These are phyloP conservation scores for Cerceris rybyensis DNA, from an alignment of 2,888 invertebrate genomes.

Conservation along the genomic window DNA sequence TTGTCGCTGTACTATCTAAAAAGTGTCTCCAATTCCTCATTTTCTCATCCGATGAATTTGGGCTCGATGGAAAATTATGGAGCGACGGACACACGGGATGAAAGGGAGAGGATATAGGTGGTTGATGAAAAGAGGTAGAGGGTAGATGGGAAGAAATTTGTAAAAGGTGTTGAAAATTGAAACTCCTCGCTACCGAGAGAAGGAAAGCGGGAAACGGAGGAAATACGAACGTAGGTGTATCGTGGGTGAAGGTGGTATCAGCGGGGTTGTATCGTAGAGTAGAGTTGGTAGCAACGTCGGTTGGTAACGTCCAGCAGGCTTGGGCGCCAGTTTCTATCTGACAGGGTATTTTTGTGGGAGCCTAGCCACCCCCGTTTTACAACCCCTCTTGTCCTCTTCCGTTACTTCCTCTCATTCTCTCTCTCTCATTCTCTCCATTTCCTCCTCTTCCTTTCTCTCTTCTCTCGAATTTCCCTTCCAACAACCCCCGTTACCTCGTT, in stretches of 20 bases:
- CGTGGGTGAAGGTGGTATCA: constrained; percentile 22
- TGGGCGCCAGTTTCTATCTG: constrained; percentile 73
- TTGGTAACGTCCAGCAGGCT: constrained; percentile 66
- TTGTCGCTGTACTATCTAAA: background rate
- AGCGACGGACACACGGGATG: background rate
- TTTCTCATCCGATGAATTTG: background rate
- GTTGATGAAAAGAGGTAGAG: background rate
- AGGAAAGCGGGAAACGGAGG: constrained; percentile 13
- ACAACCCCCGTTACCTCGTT: constrained; percentile 61
- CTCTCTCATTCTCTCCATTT: constrained; percentile 27
- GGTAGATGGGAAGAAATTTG: background rate
- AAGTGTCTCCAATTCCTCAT: too few relatives aligned
- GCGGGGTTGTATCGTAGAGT: constrained; percentile 34
- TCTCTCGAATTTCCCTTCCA: constrained; percentile 25
- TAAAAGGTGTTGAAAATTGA: background rate
- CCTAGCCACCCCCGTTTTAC: constrained; percentile 62
- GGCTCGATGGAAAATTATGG: background rate
- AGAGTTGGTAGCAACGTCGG: constrained; percentile 21
- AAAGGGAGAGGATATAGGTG: background rate
- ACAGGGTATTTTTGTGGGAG: constrained; percentile 76
- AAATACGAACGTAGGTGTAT: constrained; percentile 3
- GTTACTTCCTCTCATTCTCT: constrained; percentile 24
- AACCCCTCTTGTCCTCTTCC: constrained; percentile 24
- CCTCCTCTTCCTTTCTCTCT: constrained; percentile 28
- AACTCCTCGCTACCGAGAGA: background rate